Evolutionary conservation across 2,888 invertebrate species (phyloP).

Genomic region (Amblyteles armatorius): DNA sequence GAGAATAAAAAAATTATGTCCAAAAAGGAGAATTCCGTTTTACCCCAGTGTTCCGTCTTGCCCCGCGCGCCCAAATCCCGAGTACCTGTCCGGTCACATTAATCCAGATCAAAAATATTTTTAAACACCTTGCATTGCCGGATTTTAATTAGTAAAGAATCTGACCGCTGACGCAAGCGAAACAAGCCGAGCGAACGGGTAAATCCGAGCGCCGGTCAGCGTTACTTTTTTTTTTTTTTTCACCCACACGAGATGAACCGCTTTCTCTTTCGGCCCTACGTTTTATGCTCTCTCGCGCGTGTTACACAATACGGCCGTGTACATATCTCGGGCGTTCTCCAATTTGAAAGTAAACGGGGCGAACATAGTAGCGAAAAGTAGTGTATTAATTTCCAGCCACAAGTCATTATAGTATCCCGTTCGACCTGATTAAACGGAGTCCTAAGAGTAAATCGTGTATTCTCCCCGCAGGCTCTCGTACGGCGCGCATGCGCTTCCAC

Average conservation of each 20-base stretch:
- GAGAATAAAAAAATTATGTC: too few relatives aligned
- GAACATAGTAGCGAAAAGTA: neutral
- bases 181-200: slow-evolving; percentile 47
- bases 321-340: slow-evolving; percentile 6
- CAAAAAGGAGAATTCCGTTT: too few relatives aligned
- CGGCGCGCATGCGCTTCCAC: neutral
- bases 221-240: slow-evolving; percentile 6
- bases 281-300: neutral
- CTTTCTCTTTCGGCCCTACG: slow-evolving; percentile 63
- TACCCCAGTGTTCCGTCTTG: too few relatives aligned
- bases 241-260: slow-evolving; percentile 55
- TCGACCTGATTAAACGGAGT: slow-evolving; percentile 21
- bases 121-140: slow-evolving; percentile 2
- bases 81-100: neutral
- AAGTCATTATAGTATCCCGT: neutral
- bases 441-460: neutral
- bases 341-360: slow-evolving; percentile 30
- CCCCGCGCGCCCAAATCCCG: neutral
- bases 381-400: slow-evolving; percentile 1
- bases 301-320: slow-evolving; percentile 30
- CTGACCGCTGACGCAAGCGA: slow-evolving; percentile 39
- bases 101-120: slow-evolving; percentile 37
- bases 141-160: slow-evolving; percentile 15
- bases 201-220: slow-evolving; percentile 53
- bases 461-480: neutral